Evolutionary conservation across 2,888 invertebrate genomes (phyloP).

Genomic region (Dolichomitus sp.): DNA sequence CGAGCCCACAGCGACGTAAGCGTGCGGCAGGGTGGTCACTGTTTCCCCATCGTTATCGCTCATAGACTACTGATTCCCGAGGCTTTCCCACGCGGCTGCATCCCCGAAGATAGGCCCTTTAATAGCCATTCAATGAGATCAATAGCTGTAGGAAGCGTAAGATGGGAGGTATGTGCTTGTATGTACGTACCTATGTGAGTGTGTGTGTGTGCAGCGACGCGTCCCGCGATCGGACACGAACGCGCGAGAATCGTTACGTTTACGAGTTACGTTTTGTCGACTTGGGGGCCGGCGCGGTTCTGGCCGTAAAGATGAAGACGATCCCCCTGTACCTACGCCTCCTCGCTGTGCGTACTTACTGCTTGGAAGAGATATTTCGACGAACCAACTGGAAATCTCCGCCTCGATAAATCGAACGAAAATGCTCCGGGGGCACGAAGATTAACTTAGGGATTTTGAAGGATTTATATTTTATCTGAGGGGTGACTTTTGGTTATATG

Average conservation of each 20-base stretch:
- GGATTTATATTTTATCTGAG: constrained; percentile 63
- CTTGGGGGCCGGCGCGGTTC: constrained; percentile 2
- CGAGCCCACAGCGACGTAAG: constrained; percentile 7
- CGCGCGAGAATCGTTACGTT: constrained; percentile 40
- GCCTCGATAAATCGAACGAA: constrained; percentile 60
- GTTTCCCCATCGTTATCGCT: constrained; percentile 51
- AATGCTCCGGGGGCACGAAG: constrained; percentile 35
- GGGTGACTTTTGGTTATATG: constrained; percentile 39
- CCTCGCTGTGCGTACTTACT: constrained; percentile 17
- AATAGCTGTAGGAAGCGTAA: constrained; percentile 46
- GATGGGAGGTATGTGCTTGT: not conserved
- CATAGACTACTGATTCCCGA: constrained; percentile 61
- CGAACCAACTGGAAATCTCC: constrained; percentile 39
- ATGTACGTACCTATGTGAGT: constrained; percentile 22
- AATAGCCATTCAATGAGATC: constrained; percentile 66
- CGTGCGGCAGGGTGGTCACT: not conserved
- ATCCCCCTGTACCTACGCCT: not conserved
- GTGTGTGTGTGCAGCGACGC: not conserved
- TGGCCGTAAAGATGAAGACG: constrained; percentile 51
- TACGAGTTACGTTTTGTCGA: constrained; percentile 51
- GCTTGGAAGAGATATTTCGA: constrained; percentile 3
- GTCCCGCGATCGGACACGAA: constrained; percentile 15
- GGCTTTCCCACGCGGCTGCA: constrained; percentile 58
- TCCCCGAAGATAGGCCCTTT: constrained; percentile 62
- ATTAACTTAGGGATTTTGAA: constrained; percentile 59